Evolutionary conservation across 2,888 invertebrate species (phyloP).

Genomic region (Chydorus sphaericus): DNA sequence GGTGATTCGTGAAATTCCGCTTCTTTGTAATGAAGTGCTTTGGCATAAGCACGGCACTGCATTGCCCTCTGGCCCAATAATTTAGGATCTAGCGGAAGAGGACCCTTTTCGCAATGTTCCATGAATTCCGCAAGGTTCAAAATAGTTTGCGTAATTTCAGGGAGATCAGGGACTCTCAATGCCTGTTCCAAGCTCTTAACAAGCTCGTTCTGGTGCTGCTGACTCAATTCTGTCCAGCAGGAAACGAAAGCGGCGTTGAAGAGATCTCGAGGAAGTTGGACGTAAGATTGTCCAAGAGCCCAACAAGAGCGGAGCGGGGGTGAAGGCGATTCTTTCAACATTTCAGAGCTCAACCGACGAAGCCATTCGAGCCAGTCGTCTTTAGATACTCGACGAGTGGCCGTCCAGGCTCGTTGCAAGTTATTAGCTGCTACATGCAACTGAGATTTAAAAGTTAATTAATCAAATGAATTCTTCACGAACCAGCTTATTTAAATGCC

Average conservation of each 20-base stretch:
- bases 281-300: constrained; percentile 82
- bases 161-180: constrained; percentile 67
- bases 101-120: constrained; percentile 95
- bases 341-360: constrained; percentile 73
- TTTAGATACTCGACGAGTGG: constrained; percentile 78
- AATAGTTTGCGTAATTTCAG: constrained; percentile 90
- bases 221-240: constrained; percentile 90
- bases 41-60: constrained; percentile 74
- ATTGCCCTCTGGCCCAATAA: constrained; percentile 85
- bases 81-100: constrained; percentile 74
- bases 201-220: constrained; percentile 64
- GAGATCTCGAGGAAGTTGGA: constrained; percentile 84
- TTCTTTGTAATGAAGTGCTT: constrained; percentile 76
- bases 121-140: constrained; percentile 97
- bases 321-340: constrained; percentile 88
- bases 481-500: constrained; percentile 20
- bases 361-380: constrained; percentile 99
- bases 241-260: constrained; percentile 99
- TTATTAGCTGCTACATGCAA: constrained; percentile 68
- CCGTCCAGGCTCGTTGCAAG: constrained; percentile 81
- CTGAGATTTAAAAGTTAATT: constrained; percentile 20
- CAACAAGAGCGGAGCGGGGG: constrained; percentile 87
- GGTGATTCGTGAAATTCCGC: constrained; percentile 78
- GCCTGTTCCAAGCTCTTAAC: constrained; percentile 78
- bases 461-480: neutral